Conservation (phyloP, 2,888 invertebrate genomes). For the Andrena dorsata region DNA sequence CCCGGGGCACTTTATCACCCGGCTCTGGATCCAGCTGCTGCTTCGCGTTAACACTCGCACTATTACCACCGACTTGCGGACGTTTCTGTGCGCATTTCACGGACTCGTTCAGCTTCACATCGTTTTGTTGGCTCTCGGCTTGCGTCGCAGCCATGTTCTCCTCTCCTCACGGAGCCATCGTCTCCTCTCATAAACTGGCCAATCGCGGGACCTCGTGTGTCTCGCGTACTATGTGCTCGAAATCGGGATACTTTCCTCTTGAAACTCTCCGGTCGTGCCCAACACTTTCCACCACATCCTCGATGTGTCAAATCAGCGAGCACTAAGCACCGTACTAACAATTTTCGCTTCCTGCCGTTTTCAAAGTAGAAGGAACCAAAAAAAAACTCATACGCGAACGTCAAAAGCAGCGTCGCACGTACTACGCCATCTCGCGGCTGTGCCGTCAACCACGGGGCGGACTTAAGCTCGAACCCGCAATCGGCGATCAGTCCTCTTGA, state of each 20-base stretch:
- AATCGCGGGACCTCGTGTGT: slow-evolving; percentile 79
- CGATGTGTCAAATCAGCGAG: slow-evolving; percentile 61
- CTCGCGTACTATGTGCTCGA: slow-evolving; percentile 73
- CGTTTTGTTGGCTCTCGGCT: slow-evolving; percentile 93
- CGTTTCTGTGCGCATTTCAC: slow-evolving; percentile 86
- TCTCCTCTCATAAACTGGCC: slow-evolving; percentile 79
- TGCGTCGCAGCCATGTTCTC: slow-evolving; percentile 93
- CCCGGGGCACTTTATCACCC: slow-evolving; percentile 80
- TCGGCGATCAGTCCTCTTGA: slow-evolving; percentile 22
- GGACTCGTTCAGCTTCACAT: slow-evolving; percentile 85
- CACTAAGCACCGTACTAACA: slow-evolving; percentile 61
- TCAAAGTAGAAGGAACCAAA: slow-evolving; percentile 71
- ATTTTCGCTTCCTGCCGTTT: slow-evolving; percentile 73
- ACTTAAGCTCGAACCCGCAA: slow-evolving; percentile 52
- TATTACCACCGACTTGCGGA: slow-evolving; percentile 84
- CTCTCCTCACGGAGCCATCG: slow-evolving; percentile 82
- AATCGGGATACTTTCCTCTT: slow-evolving; percentile 68
- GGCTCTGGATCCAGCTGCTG: slow-evolving; percentile 80
- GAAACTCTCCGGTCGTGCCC: slow-evolving; percentile 67
- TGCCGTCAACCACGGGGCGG: slow-evolving; percentile 12
- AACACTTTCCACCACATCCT: slow-evolving; percentile 78
- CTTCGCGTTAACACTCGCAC: slow-evolving; percentile 82
- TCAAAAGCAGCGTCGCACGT: slow-evolving; percentile 81
- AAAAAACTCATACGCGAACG: slow-evolving; percentile 76
- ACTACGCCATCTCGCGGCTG: slow-evolving; percentile 78